Evolutionary conservation across 2,888 invertebrate species (phyloP), one percentile per base, ranked within the genome.

Genomic region (Dryadula phaetusa): DNA sequence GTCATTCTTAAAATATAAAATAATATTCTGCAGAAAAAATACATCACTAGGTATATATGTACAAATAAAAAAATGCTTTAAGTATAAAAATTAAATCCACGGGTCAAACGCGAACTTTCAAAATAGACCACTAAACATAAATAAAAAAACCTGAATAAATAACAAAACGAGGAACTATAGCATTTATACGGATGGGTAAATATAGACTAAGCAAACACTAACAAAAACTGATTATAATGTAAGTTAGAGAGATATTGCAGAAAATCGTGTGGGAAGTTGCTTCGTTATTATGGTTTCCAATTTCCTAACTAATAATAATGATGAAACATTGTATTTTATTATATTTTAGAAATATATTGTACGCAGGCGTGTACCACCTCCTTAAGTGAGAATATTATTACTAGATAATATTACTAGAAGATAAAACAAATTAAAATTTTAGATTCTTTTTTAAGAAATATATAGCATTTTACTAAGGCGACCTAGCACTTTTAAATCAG

Each of bases 271-370:
- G 18, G 52, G 28, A 16, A 32, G 52, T 32, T 28, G 32, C 16
- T 32, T 16, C 6, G 52, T 52, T 52, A 49, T 49, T 49, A 25
- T 49, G 16, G n/a, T 16, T 25, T 49, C 28, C 28, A 49, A 49
- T 49, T 28, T 28, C 8, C 49, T 8, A 28, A 28, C 28, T 49
- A 25, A 49, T 49, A 49, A 49, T 49, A 49, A 25, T 25, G 5
- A 28, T 8, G 25, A n/a, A 47, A 47, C 25, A 47, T 47, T 47
- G 25, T 47, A 47, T 52, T 28, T 28, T n/a, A 28, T 28, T 8
- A 14, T 47, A 25, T 16, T 4, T 52, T 52, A 16, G 16, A 52
- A 32, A 52, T 52, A 5, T 0, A 10, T 52, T 32, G 16, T 32
- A 28, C 16, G 18, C 52, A 10, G 32, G 32, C 28, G 28, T 32